phyloP scores from a whole-genome alignment of 2,888 invertebrate genomes.

The Catocala nupta region DNA sequence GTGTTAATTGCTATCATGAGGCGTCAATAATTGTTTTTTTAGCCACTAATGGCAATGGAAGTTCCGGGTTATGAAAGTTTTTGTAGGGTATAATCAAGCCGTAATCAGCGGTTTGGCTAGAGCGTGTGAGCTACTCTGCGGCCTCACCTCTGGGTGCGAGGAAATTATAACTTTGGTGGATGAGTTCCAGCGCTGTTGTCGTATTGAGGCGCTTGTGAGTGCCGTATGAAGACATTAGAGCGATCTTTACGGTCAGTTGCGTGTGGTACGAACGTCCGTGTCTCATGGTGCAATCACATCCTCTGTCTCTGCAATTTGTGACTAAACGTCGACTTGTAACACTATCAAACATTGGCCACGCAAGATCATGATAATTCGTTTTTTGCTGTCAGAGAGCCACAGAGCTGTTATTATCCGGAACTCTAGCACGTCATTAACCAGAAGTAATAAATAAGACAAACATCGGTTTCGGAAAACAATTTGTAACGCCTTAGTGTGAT shows the following conservation, averaged over 20 bases:
- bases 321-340: conserved; percentile 63
- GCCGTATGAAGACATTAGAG: conserved; percentile 83
- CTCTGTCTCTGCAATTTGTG: conserved; percentile 73
- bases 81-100: conserved; percentile 84
- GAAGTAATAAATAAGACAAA: conserved; percentile 68
- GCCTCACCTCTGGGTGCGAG: conserved; percentile 60
- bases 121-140: conserved; percentile 80
- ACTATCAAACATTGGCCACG: conserved; percentile 43
- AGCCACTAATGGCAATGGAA: conserved; percentile 79
- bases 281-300: conserved; percentile 76
- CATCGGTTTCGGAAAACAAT: conserved; percentile 74
- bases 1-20: conserved; percentile 86
- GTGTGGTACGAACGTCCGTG: conserved; percentile 68
- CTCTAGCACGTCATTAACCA: conserved; percentile 56
- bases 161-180: conserved; percentile 81
- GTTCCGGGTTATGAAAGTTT: conserved; percentile 85
- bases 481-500: conserved; percentile 76
- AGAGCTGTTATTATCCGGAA: conserved; percentile 40
- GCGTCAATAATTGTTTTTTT: conserved; percentile 85
- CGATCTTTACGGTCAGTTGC: conserved; percentile 79
- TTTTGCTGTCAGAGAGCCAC: conserved; percentile 53
- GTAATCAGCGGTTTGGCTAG: conserved; percentile 82
- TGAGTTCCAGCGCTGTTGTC: conserved; percentile 69
- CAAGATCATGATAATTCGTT: conserved; percentile 55
- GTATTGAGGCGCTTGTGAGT: conserved; percentile 67